Conservation (phyloP, 2,888 invertebrate genomes). For the Plebejus melissa region DNA sequence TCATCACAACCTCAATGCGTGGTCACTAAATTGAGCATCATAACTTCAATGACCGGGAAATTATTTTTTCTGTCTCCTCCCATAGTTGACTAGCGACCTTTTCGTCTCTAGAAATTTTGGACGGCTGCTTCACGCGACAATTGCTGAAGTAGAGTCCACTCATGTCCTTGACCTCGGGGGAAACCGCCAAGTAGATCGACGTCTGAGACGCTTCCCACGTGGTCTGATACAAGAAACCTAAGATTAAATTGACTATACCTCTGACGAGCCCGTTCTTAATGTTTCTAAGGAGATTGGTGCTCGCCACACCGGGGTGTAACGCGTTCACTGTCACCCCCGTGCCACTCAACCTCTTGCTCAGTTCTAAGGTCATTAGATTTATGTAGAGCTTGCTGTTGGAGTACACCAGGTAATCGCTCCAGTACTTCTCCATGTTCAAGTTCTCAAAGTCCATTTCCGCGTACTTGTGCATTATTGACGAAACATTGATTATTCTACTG, state of each 20-base stretch:
- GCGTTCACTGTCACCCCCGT: conserved; percentile 83
- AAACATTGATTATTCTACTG: conserved; percentile 82
- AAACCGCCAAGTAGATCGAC: conserved; percentile 75
- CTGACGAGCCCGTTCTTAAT: conserved; percentile 67
- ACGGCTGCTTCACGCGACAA: conserved; percentile 70
- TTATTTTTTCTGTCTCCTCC: conserved; percentile 79
- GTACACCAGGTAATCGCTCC: conserved; percentile 71
- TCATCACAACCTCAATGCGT: background rate
- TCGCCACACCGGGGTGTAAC: conserved; percentile 84
- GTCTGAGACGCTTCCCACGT: conserved; percentile 83
- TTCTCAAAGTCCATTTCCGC: conserved; percentile 68
- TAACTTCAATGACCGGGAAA: conserved; percentile 15
- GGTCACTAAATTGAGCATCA: background rate
- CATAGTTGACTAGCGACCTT: conserved; percentile 80
- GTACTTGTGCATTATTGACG: conserved; percentile 78
- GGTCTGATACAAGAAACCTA: conserved; percentile 74
- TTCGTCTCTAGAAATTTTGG: conserved; percentile 73
- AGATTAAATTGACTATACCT: conserved; percentile 45
- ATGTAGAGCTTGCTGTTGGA: conserved; percentile 81
- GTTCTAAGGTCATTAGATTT: conserved; percentile 81
- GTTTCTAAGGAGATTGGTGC: conserved; percentile 82
- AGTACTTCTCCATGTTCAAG: conserved; percentile 72
- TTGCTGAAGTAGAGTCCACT: conserved; percentile 84
- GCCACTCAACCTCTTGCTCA: conserved; percentile 79
- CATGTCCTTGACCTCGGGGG: conserved; percentile 77